Percentiles rank a stretch among this genome's conserved stretches.
phyloP scores from a whole-genome alignment of 2,888 invertebrate species.

The Acrocyrtus sp. region DNA sequence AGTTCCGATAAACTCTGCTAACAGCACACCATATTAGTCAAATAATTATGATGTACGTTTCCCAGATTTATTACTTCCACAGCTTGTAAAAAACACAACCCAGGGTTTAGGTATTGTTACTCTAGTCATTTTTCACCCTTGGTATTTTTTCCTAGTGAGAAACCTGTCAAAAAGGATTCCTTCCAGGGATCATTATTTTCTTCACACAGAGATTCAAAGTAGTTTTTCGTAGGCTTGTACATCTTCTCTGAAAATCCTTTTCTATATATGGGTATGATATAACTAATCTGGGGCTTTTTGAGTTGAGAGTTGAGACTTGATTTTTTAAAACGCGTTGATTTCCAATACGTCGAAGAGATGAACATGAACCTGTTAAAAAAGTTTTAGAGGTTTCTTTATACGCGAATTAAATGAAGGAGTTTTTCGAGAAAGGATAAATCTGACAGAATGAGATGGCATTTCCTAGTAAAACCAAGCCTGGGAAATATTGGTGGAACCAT shows the following conservation, averaged over 20 bases:
- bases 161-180: slow-evolving; percentile 27
- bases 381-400: background rate
- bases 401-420: no score
- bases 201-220: slow-evolving; percentile 29
- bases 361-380: background rate
- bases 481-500: no score
- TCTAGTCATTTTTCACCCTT: slow-evolving; percentile 19
- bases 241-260: background rate
- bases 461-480: no score
- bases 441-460: no score
- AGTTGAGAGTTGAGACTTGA: background rate
- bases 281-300: no score
- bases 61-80: background rate
- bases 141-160: slow-evolving; percentile 12
- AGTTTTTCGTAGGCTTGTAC: no score
- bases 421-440: no score
- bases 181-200: slow-evolving; percentile 36
- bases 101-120: background rate
- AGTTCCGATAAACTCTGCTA: no score
- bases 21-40: background rate
- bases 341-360: background rate
- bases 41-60: slow-evolving; percentile 7
- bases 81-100: no score
- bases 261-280: background rate
- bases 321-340: no score